Base-by-base conservation (phyloP, 2,888 invertebrate genomes). In the Drosophila austrosaltans region DNA sequence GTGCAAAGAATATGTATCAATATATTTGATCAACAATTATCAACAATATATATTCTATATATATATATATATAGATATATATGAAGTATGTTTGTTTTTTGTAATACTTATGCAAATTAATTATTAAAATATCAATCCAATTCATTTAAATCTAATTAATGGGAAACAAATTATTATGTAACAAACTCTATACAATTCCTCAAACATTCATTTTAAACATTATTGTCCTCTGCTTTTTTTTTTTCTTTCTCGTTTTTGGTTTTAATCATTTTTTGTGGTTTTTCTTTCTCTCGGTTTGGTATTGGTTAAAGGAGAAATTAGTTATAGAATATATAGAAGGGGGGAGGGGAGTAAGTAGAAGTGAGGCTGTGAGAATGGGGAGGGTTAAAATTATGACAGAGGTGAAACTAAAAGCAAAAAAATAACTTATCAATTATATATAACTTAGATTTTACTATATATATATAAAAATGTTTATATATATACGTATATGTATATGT, bases 201-300 rank as follows among this genome's bases (percentile, higher is more conserved):
- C 48, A 48, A 63, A 72, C 20, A 57, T 74, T 75, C 76, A 36
- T 77, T 75, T 64, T 76, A 48, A 82, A 77, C 78, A 76, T 85
- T 85, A 85, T 85, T 85, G 85, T 85, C 85, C 77, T 75, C 85
- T 79, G 84, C 63, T 77, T 68, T 75, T 72, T 66, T 58, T 74
- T 54, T 4, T n/a, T 12, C 53, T 57, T 32, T 22, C 10, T 60
- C 40, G 39, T 53, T 44, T 25, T 64, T 64, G 64, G 64, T 63
- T 61, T 58, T 65, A 53, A 73, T 67, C 67, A 57, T 58, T 42
- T 42, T 16, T 16, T 42, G 16, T 25, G 22, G 48, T 75, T 81
- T 36, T 22, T 22, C 22, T 6, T 53, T 25, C 3, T 22, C 22
- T 53, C 28, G 57, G 39, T 32, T 39, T 57, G 22, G 53, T 39